phyloP scores from a whole-genome alignment of 64 coral and sea anemone genomes.

The Catalaphyllia jardinei region DNA sequence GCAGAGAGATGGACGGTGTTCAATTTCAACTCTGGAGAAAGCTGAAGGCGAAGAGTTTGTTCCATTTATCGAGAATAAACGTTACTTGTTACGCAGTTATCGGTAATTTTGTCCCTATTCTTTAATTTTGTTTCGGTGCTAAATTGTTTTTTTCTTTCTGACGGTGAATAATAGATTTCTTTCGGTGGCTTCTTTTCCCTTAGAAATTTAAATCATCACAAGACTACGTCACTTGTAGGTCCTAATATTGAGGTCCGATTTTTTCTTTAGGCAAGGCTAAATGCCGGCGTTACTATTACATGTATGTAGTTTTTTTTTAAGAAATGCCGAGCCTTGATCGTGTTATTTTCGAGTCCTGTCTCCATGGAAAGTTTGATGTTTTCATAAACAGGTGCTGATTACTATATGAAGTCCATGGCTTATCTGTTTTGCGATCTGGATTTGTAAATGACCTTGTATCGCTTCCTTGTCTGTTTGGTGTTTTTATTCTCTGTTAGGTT shows the following conservation, averaged over 20 bases:
- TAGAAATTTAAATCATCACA: background rate
- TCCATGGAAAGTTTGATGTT: conserved; percentile 10
- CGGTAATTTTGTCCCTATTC: background rate
- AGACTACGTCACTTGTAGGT: background rate
- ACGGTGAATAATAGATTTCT: background rate
- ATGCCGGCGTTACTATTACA: background rate
- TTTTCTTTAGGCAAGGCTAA: background rate
- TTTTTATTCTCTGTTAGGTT: background rate
- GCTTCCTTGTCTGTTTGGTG: background rate
- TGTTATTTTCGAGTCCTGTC: background rate
- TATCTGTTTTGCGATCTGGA: background rate
- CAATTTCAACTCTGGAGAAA: background rate
- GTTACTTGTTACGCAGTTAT: conserved; percentile 2
- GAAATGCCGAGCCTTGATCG: background rate
- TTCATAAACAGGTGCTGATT: conserved; percentile 21
- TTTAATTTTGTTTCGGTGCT: conserved; percentile 14
- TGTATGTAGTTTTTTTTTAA: background rate
- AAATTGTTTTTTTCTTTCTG: background rate
- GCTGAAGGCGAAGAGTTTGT: background rate
- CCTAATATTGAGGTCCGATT: background rate
- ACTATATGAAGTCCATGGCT: background rate
- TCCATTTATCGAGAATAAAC: background rate
- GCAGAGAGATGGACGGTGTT: background rate
- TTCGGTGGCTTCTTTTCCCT: background rate
- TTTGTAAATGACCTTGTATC: conserved; percentile 16